Base-by-base conservation (phyloP, 2,113 vertebrate species). In the Morone saxatilis region DNA sequence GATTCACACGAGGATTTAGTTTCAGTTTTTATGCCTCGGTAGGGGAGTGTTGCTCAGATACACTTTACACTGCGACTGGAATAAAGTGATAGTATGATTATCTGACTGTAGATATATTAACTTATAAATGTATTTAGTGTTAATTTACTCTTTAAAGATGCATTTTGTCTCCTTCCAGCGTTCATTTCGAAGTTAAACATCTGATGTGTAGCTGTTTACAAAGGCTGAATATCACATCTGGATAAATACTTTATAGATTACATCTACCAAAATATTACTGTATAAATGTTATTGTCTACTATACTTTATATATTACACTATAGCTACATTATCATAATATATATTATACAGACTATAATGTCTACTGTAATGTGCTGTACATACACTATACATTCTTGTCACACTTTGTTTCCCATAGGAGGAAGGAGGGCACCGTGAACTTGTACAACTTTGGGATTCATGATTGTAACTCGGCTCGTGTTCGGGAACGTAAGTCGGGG, bases 281-380 rank as follows among this genome's bases (percentile, higher is more conserved):
- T 84, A 74, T 88, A 76, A 51, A 86, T 63, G 36, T 66, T 40
- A 81, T 69, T 40, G 54, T 86, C 54, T 88, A 80, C 51, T 79
- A 74, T 76, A 80, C 72, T 90, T 77, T 62, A 45, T 78, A 86
- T 91, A 31, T 81, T 81, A 85, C 87, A 88, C 73, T 77, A 84
- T 84, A 87, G 91, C 89, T 86, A 92, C 91, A 91, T 85, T 20
- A 84, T 83, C 41, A 76, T 86, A 90, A 88, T 82, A 88, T 86
- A 84, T 87, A 89, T 88, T 79, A 86, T 72, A 83, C 50, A 88
- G 82, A 77, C 74, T 53, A 67, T 81, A 73, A 67, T 84, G 87
- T 89, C 85, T 76, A 81, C 85, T 80, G 83, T 80, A 50, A 67
- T 80, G 86, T 76, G 76, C 83, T 87, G 73, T 81, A 78, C 66